Conservation (phyloP, 2,797 vertebrate genomes). For the Cyclura pinguis region DNA sequence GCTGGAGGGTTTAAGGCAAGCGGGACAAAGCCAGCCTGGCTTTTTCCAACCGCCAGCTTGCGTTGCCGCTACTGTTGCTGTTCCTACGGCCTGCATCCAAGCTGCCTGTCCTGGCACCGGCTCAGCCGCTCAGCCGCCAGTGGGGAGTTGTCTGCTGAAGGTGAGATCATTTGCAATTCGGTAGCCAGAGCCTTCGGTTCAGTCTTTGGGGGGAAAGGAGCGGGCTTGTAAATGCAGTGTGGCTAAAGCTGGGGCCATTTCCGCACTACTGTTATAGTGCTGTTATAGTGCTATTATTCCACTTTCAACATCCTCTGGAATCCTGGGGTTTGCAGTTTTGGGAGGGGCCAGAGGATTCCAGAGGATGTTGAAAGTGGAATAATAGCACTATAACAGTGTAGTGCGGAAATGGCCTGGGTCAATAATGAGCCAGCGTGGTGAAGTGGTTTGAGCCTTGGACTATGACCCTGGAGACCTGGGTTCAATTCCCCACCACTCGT, state of each 20-base stretch:
- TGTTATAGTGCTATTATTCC: too few species aligned
- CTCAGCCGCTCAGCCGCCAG: neutral
- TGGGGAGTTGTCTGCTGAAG: slow-evolving; percentile 52
- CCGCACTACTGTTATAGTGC: too few species aligned
- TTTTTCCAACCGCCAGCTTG: neutral
- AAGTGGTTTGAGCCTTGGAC: too few species aligned
- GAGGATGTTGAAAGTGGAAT: too few species aligned
- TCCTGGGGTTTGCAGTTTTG: too few species aligned
- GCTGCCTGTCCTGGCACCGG: neutral
- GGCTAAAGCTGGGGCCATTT: neutral
- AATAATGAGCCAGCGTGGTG: too few species aligned
- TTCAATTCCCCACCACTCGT: too few species aligned
- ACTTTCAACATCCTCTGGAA: too few species aligned
- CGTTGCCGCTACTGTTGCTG: neutral
- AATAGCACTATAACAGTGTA: too few species aligned
- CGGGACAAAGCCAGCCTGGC: neutral
- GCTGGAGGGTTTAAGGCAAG: neutral
- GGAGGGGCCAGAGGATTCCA: too few species aligned
- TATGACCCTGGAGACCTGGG: too few species aligned
- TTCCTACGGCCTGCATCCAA: neutral
- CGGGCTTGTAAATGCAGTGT: accelerated
- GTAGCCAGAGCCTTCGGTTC: slow-evolving; percentile 4
- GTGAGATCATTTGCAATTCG: slow-evolving; percentile 59
- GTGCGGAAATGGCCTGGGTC: too few species aligned
- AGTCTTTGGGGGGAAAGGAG: neutral